phyloP scores from a whole-genome alignment of 1,140 invertebrate genomes.

The Diachasmimorpha longicaudata region DNA sequence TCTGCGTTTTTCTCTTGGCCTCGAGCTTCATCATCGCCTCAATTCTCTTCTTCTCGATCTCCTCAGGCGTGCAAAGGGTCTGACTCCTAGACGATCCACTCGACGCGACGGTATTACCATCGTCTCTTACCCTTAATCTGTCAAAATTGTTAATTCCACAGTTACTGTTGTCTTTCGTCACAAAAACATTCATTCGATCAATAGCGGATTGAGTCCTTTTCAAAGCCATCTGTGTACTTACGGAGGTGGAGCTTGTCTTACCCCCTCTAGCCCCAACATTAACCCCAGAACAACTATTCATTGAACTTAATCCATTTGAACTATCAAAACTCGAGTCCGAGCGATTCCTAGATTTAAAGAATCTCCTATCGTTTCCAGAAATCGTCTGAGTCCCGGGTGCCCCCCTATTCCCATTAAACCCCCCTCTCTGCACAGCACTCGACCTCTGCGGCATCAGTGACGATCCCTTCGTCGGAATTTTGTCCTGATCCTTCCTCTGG shows the following conservation, averaged over 20 bases:
- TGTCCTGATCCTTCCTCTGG: neutral
- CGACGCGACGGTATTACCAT: slow-evolving; percentile 8
- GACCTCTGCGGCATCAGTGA: neutral
- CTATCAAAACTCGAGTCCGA: slow-evolving; percentile 37
- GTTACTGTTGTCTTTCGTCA: slow-evolving; percentile 21
- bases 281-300: neutral
- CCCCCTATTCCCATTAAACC: neutral
- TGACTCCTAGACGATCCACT: slow-evolving; percentile 18
- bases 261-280: neutral
- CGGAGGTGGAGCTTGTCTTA: slow-evolving; percentile 7
- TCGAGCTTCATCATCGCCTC: slow-evolving; percentile 50
- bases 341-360: slow-evolving; percentile 46
- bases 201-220: slow-evolving; percentile 1
- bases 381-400: neutral
- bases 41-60: slow-evolving; percentile 52
- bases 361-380: slow-evolving; percentile 36
- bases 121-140: slow-evolving; percentile 34
- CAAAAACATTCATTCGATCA: slow-evolving; percentile 13
- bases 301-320: neutral
- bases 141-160: slow-evolving; percentile 26
- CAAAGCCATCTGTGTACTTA: slow-evolving; percentile 33
- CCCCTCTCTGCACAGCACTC: neutral
- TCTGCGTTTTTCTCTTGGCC: slow-evolving; percentile 38
- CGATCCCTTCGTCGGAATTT: neutral
- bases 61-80: slow-evolving; percentile 44